A percentile compares a stretch with the other conserved stretches of the same genome.
Evolutionary conservation across 2,797 vertebrate genomes (phyloP).

Genomic region (Poecile montanus): DNA sequence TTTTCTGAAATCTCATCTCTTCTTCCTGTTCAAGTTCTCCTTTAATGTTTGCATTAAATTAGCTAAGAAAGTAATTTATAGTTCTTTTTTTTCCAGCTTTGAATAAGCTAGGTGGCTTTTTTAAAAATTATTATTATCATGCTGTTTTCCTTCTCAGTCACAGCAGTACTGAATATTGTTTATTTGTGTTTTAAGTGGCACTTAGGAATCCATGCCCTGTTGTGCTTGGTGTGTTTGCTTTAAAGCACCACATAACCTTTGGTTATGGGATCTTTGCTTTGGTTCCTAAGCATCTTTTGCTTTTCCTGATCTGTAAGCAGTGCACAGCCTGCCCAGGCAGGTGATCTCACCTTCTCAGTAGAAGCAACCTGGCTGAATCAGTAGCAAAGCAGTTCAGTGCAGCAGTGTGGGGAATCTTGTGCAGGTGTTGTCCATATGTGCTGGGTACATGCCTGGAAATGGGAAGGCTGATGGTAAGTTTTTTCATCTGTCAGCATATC

Average conservation of each 20-base stretch:
- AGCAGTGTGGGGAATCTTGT: background rate
- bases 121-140: background rate
- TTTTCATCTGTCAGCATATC: conserved; percentile 48
- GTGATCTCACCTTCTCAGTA: background rate
- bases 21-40: background rate
- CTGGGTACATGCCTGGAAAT: conserved; percentile 42
- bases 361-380: background rate
- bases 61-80: background rate
- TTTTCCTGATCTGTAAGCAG: background rate
- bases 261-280: background rate
- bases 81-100: background rate
- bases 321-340: background rate
- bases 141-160: conserved; percentile 17
- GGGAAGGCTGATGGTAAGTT: background rate
- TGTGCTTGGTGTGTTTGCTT: background rate
- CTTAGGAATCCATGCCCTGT: background rate
- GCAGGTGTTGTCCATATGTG: conserved; percentile 52
- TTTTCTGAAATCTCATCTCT: background rate
- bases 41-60: background rate
- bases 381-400: background rate
- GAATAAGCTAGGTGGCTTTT: background rate
- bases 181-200: background rate
- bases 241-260: background rate
- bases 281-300: background rate
- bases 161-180: conserved; percentile 24